Conservation (phyloP, 53 echinoderm and acorn worm genomes). For the Pentamera pediparva region DNA sequence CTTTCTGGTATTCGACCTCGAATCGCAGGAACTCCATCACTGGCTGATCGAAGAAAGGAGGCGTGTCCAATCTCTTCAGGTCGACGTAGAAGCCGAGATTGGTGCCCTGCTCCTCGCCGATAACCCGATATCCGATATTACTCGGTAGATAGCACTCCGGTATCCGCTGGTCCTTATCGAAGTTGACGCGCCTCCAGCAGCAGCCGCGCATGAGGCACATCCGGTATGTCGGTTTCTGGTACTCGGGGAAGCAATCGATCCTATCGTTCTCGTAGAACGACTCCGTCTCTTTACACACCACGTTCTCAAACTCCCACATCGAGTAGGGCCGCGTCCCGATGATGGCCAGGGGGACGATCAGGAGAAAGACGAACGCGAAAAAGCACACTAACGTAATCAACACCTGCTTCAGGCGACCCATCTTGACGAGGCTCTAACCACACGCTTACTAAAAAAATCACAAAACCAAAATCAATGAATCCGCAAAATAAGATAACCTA, state of each 20-base stretch:
- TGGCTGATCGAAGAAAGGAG: constrained; percentile 67
- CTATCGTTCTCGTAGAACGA: constrained; percentile 59
- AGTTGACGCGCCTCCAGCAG: constrained; percentile 62
- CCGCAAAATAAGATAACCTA: background rate
- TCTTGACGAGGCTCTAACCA: background rate
- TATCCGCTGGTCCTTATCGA: constrained; percentile 50
- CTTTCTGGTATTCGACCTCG: constrained; percentile 67
- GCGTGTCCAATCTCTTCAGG: constrained; percentile 55
- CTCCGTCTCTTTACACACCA: constrained; percentile 54
- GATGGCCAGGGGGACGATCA: constrained; percentile 62
- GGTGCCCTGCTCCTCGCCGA: constrained; percentile 47
- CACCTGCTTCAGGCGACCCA: constrained; percentile 49
- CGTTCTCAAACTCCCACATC: constrained; percentile 67
- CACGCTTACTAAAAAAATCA: background rate
- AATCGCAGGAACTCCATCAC: constrained; percentile 64
- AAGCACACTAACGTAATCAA: constrained; percentile 50
- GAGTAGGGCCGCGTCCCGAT: constrained; percentile 64
- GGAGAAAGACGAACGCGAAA: constrained; percentile 39
- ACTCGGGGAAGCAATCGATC: constrained; percentile 82
- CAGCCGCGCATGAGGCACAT: constrained; percentile 76
- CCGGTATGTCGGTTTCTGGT: constrained; percentile 59
- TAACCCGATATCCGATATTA: constrained; percentile 58
- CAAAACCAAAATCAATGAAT: background rate
- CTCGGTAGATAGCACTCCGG: constrained; percentile 76
- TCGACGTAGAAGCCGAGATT: constrained; percentile 67